Evolutionary conservation across 2,797 vertebrate genomes (phyloP), one percentile per base, ranked within the genome.

Genomic region (Anableps anableps): DNA sequence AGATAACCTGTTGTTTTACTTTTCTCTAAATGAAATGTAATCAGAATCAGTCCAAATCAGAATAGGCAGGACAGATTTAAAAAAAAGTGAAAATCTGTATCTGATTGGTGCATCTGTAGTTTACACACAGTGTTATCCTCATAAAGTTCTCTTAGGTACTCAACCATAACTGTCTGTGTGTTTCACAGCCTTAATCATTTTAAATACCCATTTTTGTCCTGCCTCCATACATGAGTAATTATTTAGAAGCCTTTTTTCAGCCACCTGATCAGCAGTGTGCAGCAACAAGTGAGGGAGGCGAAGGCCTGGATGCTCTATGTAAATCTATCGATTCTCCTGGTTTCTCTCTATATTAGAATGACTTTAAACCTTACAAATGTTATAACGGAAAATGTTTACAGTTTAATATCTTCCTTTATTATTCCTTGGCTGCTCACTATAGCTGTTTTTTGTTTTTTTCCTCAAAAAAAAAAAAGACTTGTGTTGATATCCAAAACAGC

Each of bases 401-500:
- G 23, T 41, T 17, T 8, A 62, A 62, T 34, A 19, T 14, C 2
- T 41, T 38, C 13, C 10, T 41, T 68, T 41, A 9, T 68, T 41
- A 9, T 68, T 5, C 11, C 9, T 41, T 68, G 38, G 23, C 66
- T n/a, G 11, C 41, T 41, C 5, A 26, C 64, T 5, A 7, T 26
- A 26, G 14, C 21, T 43, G 11, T 13, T 88, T 75, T 86, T 86
- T 81, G 92, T 86, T 89, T 86, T 76, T 83, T 75, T 58, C 80
- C 88, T 87, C 48, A 38, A 13, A 71, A 77, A 82, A 73, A n/a
- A n/a, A n/a, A n/a, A n/a, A n/a, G n/a, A n/a, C n/a, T 47, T 62
- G 71, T 72, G 83, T 70, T 77, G 86, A 89, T 88, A 87, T 88
- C 76, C 75, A 89, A 72, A 89, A 78, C 53, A 72, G 75, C 82